Base-by-base conservation (phyloP, 2,113 vertebrate genomes). In the Pachyramphus minor region DNA sequence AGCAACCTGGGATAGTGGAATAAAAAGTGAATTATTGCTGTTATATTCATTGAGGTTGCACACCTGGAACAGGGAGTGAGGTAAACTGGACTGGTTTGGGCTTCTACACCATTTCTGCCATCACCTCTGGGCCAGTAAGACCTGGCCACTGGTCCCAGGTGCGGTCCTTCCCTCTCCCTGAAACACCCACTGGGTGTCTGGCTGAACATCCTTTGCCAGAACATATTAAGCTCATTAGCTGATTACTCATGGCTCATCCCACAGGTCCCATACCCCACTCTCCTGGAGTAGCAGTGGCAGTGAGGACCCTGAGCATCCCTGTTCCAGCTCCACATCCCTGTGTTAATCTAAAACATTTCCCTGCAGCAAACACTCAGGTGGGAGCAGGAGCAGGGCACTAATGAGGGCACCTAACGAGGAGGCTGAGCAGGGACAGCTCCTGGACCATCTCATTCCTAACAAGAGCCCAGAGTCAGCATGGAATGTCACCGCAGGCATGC, bases 1-100 rank as follows among this genome's bases (percentile, higher is more conserved):
- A 59, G 11, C 15, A 28, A 1, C 6, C 37, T n/a, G 68, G 60
- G 10, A 2, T 2, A 8, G 53, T 1, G 6, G 5, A 39, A 59
- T 37, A 25, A 16, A 16, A 37, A 37, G 15, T 27, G 24, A 37
- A 60, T 37, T 60, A 17, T 2, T 37, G 58, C 23, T 27, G 56
- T 24, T 60, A 37, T 8, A 25, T 37, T 55, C 18, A 55, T 31
- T 6, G 30, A 55, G 17, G 30, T 19, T 31, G 24, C 12, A 58
- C 55, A n/a, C 12, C 21, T 60, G 35, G n/a, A 60, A 25, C 15
- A 60, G 35, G 58, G 59, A 60, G 24, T 3, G 35, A 60, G 24
- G 35, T 39, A 35, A 39, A 19, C 59, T 16, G 12, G 23, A 27
- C 35, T 60, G 58, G 35, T 37, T 17, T 60, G 24, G 24, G 58